Conservation (phyloP, 2,113 vertebrate genomes). For the Apeltes quadracus region DNA sequence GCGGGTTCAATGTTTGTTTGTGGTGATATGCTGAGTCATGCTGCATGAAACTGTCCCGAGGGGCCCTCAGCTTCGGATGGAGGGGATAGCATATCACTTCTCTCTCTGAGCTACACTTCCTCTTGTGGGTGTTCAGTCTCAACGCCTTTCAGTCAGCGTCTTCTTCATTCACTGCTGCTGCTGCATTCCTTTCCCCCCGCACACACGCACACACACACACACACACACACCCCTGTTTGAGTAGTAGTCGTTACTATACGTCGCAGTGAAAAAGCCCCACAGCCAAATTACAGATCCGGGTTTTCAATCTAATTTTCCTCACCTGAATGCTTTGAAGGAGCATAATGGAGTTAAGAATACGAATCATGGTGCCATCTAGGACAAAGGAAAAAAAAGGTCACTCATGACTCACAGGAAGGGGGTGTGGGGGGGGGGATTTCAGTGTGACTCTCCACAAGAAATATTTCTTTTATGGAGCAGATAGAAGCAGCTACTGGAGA, state of each 20-base stretch:
- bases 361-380: slow-evolving; percentile 25
- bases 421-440: not conserved
- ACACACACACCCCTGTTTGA: slow-evolving; percentile 48
- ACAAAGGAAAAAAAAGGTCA: slow-evolving; percentile 29
- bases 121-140: slow-evolving; percentile 3
- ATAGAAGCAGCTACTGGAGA: slow-evolving; percentile 11
- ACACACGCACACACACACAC: slow-evolving; percentile 13
- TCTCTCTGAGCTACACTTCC: not conserved
- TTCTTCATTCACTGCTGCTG: slow-evolving; percentile 8
- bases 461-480: slow-evolving; percentile 12
- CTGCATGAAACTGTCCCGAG: slow-evolving; percentile 57
- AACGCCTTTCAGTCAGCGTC: not conserved
- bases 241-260: slow-evolving; percentile 2
- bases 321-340: slow-evolving; percentile 54
- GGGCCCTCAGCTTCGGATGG: slow-evolving; percentile 47
- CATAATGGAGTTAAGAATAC: slow-evolving; percentile 54
- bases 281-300: slow-evolving; percentile 37
- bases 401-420: slow-evolving; percentile 50
- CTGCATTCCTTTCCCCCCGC: not conserved
- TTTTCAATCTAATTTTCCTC: slow-evolving; percentile 48
- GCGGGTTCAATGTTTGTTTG: slow-evolving; percentile 49
- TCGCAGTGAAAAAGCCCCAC: slow-evolving; percentile 53
- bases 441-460: slow-evolving; percentile 28
- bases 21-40: slow-evolving; percentile 68
- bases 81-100: slow-evolving; percentile 30